Percentiles rank a stretch among this genome's conserved stretches.
Conservation (phyloP, 1,140 invertebrate species). For the Zaprionus tsacasi region DNA sequence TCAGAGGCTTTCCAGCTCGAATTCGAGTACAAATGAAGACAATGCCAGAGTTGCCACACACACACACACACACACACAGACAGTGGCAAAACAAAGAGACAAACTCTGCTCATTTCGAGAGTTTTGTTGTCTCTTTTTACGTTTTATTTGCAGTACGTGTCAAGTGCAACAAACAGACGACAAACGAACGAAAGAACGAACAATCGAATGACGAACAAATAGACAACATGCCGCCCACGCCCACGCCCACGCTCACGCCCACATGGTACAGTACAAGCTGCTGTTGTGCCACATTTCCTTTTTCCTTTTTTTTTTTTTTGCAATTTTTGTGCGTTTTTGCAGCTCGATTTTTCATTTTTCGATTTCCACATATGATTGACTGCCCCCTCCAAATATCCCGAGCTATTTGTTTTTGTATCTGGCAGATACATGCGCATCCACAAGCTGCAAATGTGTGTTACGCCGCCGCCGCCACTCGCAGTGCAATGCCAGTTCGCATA, state of each 20-base stretch:
- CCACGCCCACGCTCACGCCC: constrained; percentile 6
- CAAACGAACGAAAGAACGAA: constrained; percentile 33
- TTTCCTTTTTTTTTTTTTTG: background rate
- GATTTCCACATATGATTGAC: constrained; percentile 58
- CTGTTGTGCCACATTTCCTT: constrained; percentile 17
- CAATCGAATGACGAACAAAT: constrained; percentile 29
- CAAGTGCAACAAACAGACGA: constrained; percentile 56
- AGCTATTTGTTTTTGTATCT: constrained; percentile 65
- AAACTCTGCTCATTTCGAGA: constrained; percentile 36
- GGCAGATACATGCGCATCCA: constrained; percentile 59
- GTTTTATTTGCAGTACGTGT: constrained; percentile 68
- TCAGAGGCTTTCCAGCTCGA: background rate
- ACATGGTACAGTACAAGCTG: constrained; percentile 18
- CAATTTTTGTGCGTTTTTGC: constrained; percentile 12
- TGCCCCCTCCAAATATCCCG: constrained; percentile 25
- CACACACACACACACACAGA: background rate
- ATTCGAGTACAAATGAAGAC: constrained; percentile 19
- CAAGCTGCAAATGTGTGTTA: constrained; percentile 65
- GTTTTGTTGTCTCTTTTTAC: constrained; percentile 29
- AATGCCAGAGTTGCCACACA: constrained; percentile 14
- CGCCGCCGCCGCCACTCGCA: constrained; percentile 23
- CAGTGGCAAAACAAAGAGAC: constrained; percentile 33
- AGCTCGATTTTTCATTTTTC: constrained; percentile 8
- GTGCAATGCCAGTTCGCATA: constrained; percentile 51
- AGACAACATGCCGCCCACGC: constrained; percentile 17